Evolutionary conservation across 2,888 invertebrate genomes (phyloP), one percentile per base, ranked within the genome.

Genomic region (Antheraea yamamai): DNA sequence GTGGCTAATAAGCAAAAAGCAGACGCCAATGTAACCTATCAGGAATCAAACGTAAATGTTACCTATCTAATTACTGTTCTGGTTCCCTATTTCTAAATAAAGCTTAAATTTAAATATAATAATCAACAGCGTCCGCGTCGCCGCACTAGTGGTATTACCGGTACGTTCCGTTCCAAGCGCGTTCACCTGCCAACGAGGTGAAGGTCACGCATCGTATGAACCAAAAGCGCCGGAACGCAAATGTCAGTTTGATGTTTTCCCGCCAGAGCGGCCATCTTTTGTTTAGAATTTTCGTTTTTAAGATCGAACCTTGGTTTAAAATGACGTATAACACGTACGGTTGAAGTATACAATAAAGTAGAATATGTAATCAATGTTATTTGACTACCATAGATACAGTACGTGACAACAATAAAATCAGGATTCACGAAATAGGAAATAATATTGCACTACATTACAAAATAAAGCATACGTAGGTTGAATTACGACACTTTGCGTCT

Each of bases 151-250:
- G 8, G 61, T 18, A 14, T n/a, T 74, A 74, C 70, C 74, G 74
- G 47, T 75, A 68, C 74, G 74, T 72, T 75, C 61, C 73, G 73
- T 61, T 73, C 61, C 74, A 72, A 87, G 88, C 89, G 85, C 90
- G 89, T 90, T 90, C 91, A 91, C 91, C 92, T 91, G 90, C 85
- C 86, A 92, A 90, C 84, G 91, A 92, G 94, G 94, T 94, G 92
- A 94, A 94, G 94, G 94, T 93, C 92, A 90, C 85, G 80, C 84
- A 83, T 84, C 83, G 83, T 87, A 84, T 88, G 87, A 89, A 88
- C 83, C 79, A 79, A 85, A 82, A 84, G 83, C 80, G 85, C 82
- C 82, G 81, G 85, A 84, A 88, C 88, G 89, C 88, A 90, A 91
- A 93, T 91, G 89, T 91, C 90, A 92, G 88, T 87, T 87, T 89